Percentiles rank a stretch among this genome's conserved stretches.
Conservation (phyloP, 2,797 vertebrate genomes). For the Cryptoprocta ferox region DNA sequence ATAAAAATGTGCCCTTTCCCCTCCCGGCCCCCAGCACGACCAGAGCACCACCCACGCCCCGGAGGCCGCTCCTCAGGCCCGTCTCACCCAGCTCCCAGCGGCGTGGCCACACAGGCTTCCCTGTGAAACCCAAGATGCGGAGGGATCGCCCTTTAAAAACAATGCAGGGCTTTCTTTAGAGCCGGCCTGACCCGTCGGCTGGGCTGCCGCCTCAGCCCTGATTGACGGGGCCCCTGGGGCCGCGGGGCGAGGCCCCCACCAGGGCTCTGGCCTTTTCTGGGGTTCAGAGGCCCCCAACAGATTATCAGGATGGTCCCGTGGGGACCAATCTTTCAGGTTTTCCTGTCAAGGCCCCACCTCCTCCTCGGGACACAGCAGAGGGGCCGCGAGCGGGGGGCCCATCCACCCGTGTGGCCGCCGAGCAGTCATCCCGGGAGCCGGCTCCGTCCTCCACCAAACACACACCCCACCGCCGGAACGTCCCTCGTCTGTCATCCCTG, state of each 20-base stretch:
- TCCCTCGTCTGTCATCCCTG: conserved; percentile 58
- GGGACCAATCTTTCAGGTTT: conserved; percentile 82
- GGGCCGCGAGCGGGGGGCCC: conserved; percentile 52
- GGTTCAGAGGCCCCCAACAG: conserved; percentile 50
- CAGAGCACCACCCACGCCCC: background rate
- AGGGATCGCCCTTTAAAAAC: conserved; percentile 77
- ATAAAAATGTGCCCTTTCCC: conserved; percentile 46
- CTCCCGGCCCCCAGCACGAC: background rate
- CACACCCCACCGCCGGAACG: background rate
- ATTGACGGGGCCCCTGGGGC: conserved; percentile 74
- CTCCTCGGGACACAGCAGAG: conserved; percentile 35
- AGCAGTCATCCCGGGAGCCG: background rate
- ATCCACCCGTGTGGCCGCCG: conserved; percentile 58
- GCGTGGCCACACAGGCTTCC: conserved; percentile 60
- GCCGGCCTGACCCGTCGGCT: conserved; percentile 48
- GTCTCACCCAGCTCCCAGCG: background rate
- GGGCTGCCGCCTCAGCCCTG: conserved; percentile 62
- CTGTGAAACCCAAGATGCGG: conserved; percentile 72
- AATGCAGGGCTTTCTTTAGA: conserved; percentile 74
- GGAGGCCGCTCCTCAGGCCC: background rate
- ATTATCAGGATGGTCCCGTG: conserved; percentile 59
- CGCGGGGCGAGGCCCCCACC: conserved; percentile 10
- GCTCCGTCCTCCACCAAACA: background rate
- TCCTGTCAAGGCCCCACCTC: conserved; percentile 75
- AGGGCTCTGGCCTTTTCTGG: conserved; percentile 37